A percentile compares a stretch with the other conserved stretches of the same genome.
phyloP scores from a whole-genome alignment of 1,140 invertebrate genomes.

The Pomacea maculata region DNA sequence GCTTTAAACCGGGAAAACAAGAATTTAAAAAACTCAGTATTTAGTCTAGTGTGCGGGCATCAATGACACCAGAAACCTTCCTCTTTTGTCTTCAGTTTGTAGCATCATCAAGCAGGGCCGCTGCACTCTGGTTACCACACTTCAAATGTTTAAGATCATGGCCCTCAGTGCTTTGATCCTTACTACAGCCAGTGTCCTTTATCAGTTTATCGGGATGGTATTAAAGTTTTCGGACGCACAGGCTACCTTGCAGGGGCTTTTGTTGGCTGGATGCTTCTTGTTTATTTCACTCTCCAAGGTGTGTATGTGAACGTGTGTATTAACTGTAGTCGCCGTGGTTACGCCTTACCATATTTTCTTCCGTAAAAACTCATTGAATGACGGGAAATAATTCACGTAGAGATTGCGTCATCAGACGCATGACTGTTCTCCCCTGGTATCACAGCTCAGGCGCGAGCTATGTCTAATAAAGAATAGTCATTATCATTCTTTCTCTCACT shows the following conservation, averaged over 20 bases:
- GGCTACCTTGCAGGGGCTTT: slow-evolving; percentile 90
- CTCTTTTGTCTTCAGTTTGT: slow-evolving; percentile 77
- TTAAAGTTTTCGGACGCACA: slow-evolving; percentile 97
- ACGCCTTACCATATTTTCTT: no score
- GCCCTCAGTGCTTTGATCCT: slow-evolving; percentile 98
- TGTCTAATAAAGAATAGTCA: no score
- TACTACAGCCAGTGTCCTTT: slow-evolving; percentile 95
- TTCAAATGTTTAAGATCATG: slow-evolving; percentile 99
- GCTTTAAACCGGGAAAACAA: no score
- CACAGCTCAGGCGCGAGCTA: no score
- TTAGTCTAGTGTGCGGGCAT: not conserved
- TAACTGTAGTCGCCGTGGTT: no score
- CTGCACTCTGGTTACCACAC: slow-evolving; percentile 97
- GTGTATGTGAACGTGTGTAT: slow-evolving; percentile 28
- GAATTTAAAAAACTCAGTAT: not conserved
- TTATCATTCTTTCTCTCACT: no score
- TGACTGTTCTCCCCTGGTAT: no score
- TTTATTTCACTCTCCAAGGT: slow-evolving; percentile 99
- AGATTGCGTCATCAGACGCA: no score
- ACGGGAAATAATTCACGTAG: no score
- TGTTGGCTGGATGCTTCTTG: slow-evolving; percentile 95
- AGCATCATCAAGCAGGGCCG: slow-evolving; percentile 99
- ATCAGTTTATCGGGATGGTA: slow-evolving; percentile 90
- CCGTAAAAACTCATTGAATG: no score
- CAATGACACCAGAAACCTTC: no score